Percentiles rank a stretch among this genome's conserved stretches.
Evolutionary conservation across 1,140 invertebrate genomes (phyloP).

Genomic region (Drosophila ironensis): DNA sequence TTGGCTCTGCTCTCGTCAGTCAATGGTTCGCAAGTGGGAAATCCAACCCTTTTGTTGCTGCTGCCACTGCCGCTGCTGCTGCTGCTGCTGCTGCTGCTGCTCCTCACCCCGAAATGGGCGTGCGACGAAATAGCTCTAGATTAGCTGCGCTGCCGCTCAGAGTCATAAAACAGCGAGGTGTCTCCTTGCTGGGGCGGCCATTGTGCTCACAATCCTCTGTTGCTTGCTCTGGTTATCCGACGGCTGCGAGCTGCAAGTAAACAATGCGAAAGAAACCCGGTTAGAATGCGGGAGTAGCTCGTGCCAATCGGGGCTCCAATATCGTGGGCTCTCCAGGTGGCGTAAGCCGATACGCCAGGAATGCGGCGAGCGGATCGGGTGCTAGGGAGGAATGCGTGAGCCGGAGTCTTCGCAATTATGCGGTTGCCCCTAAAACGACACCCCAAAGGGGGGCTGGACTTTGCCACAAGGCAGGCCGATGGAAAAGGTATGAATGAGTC

Average conservation of each 20-base stretch:
- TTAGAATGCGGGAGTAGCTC: constrained; percentile 7
- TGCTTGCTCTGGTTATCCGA: constrained; percentile 36
- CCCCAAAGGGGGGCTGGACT: too few relatives aligned
- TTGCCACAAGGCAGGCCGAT: too few relatives aligned
- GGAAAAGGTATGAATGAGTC: too few relatives aligned
- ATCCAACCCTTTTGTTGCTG: too few relatives aligned
- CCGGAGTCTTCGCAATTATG: constrained; percentile 14
- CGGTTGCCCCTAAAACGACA: background rate
- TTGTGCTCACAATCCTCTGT: constrained; percentile 56
- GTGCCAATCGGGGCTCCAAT: constrained; percentile 22
- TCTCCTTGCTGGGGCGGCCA: constrained; percentile 38
- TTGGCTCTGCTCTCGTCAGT: too few relatives aligned
- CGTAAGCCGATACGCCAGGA: constrained; percentile 36
- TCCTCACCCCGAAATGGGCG: too few relatives aligned
- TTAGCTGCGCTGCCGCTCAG: constrained; percentile 29
- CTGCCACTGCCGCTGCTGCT: too few relatives aligned
- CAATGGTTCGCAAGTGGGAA: too few relatives aligned
- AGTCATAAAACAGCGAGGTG: constrained; percentile 66
- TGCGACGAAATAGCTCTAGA: constrained; percentile 8
- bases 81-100: background rate
- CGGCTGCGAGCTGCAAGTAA: constrained; percentile 23
- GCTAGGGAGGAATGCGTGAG: constrained; percentile 18
- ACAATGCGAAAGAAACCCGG: constrained; percentile 11
- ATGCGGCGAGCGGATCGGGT: constrained; percentile 26
- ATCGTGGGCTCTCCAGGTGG: constrained; percentile 8